Evolutionary conservation across 2,797 vertebrate species (phyloP), one percentile per base, ranked within the genome.

Genomic region (Iguana delicatissima): DNA sequence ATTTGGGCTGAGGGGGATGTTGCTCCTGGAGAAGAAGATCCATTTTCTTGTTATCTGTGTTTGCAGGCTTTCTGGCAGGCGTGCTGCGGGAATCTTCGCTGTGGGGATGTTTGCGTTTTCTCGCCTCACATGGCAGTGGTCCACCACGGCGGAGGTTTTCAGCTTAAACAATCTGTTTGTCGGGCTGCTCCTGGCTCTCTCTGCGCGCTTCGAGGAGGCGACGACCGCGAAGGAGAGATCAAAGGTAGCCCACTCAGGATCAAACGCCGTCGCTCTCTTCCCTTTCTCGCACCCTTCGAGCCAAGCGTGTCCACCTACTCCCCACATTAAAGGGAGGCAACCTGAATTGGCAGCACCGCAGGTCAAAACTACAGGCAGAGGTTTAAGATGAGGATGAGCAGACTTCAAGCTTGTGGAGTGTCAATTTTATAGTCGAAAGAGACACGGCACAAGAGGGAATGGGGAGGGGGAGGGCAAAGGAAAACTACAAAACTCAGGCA

Each of bases 81-180:
- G 96, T 92, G 98, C 98, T 52, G 98, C 98, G 95, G 99, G 98
- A 84, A 98, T 98, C 91, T 97, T 99, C 97, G 98, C 99, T 94
- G 98, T 98, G 94, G 99, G 99, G 88, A 96, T 98, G 94, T 99
- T 99, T 94, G 98, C 98, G 18, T 98, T 98, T 94, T 99, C 99
- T 95, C 98, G 98, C 93, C 98, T 99, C 92, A 98, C 98, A 95
- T 99, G 99, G 99, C 99, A 99, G 97, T 99, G 99, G 99, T 98
- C 99, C 93, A 96, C 98, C 95, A 94, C 98, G 88, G 98, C 98
- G 0, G 99, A 99, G 97, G 99, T 99, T 97, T 99, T 99, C 93
- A 98, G 98, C 95, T 98, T 99, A 95, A 99, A 99, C 98, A 99
- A 99, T 98, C 97, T 99, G 95, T 99, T 99, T 95, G 97, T 99